Base-by-base conservation (phyloP, 2,113 vertebrate genomes). In the Oncorhynchus masou region DNA sequence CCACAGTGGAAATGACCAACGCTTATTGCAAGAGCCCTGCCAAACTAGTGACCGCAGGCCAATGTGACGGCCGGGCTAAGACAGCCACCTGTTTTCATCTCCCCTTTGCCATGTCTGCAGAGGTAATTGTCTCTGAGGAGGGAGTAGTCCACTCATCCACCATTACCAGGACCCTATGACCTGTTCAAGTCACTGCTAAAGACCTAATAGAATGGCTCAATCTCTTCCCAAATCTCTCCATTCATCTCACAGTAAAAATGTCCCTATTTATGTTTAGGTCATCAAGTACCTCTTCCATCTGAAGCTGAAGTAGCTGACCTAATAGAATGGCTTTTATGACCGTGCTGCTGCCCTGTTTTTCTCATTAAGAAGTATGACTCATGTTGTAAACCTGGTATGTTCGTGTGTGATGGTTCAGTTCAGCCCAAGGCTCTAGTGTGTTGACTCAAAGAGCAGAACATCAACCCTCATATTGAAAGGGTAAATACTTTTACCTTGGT, bases 1-100 rank as follows among this genome's bases (percentile, higher is more conserved):
- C 62, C 62, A 22, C 62, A 22, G 9, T 22, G 20, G 19, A 20
- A 57, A 57, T 20, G 19, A 15, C 54, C 54, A 19, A 16, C 34
- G 34, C 19, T 69, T 69, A 69, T 69, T 34, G 11, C 15, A 20
- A 64, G 12, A 25, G 24, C 27, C 24, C 16, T 66, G 73, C 22
- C 73, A 67, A 27, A 54, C 13, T 15, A 27, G 64, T 39, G 22
- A 12, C 6, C 64, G 3, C 13, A 57, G 59, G 39, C 39, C 39
- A 45, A 11, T 9, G 54, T 57, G 54, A 15, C 0, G 19, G 19
- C 67, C 27, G 3, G 6, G 62, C 64, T 65, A 74, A 22, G 72
- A 73, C 24, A 29, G 2, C 0, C 80, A 78, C 74, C 85, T 74
- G 83, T 70, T 68, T 80, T 74, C 20, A 31, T 1, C 5, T 59